Evolutionary conservation across 2,888 invertebrate genomes (phyloP).

Genomic region (Phasia obesa): DNA sequence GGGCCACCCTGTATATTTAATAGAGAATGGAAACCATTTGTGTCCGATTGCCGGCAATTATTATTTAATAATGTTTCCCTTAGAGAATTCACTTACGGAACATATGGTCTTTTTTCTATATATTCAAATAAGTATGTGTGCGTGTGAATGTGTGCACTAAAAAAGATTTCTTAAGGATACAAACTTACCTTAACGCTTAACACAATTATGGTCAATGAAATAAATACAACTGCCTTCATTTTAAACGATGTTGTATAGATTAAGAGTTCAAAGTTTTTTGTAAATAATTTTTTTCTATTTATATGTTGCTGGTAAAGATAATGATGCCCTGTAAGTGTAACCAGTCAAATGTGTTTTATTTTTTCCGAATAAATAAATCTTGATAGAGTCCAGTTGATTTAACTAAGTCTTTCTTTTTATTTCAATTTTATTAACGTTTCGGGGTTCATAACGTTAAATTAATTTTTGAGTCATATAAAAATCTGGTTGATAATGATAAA

Average conservation of each 20-base stretch:
- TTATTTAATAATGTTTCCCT: background rate
- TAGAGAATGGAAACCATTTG: background rate
- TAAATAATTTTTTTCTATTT: background rate
- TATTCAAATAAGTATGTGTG: background rate
- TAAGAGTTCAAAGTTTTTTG: background rate
- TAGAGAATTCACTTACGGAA: background rate
- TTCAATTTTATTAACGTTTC: too few species aligned
- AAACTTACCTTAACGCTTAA: slow-evolving; percentile 81
- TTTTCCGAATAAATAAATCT: background rate
- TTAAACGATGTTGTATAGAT: slow-evolving; percentile 23
- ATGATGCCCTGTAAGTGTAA: background rate
- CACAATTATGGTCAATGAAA: slow-evolving; percentile 80
- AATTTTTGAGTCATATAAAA: too few species aligned
- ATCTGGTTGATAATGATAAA: background rate
- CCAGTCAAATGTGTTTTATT: background rate
- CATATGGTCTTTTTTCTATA: slow-evolving; percentile 20
- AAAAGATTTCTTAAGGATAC: slow-evolving; percentile 2
- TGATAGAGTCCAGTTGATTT: background rate
- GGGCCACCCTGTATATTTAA: too few species aligned
- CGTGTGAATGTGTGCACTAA: background rate
- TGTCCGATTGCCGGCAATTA: background rate
- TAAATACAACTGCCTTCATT: slow-evolving; percentile 80
- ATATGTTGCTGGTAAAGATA: background rate
- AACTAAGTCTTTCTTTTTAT: too few species aligned
- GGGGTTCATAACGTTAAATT: background rate